phyloP scores from a whole-genome alignment of 2,888 invertebrate genomes.

The Amorpha juglandis region DNA sequence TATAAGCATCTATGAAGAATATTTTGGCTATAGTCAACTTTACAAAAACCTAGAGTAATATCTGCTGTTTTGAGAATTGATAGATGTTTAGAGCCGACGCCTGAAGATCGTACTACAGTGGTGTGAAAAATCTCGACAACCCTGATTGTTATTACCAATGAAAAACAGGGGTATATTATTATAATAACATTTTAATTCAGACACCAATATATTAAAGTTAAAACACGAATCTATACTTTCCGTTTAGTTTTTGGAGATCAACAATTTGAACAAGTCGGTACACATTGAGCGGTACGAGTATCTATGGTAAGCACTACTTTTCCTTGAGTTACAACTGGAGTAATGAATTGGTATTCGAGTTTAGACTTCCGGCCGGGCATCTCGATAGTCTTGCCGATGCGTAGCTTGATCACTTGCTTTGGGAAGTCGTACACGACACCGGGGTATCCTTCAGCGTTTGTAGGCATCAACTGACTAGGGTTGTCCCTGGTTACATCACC shows the following conservation, averaged over 20 bases:
- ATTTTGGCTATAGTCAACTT: too few relatives aligned
- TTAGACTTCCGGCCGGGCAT: conserved; percentile 72
- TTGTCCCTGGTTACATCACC: conserved; percentile 74
- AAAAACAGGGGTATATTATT: conserved; percentile 31
- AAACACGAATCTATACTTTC: conserved; percentile 33
- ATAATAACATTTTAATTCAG: conserved; percentile 20
- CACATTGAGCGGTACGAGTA: conserved; percentile 69
- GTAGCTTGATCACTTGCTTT: conserved; percentile 71
- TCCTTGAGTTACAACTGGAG: conserved; percentile 56
- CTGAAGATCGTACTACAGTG: too few relatives aligned
- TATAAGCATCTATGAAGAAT: too few relatives aligned
- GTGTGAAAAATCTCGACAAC: too few relatives aligned
- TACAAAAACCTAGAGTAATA: too few relatives aligned
- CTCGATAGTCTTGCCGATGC: conserved; percentile 69
- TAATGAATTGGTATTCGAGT: conserved; percentile 76
- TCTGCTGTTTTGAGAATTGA: too few relatives aligned
- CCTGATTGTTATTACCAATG: conserved; percentile 5
- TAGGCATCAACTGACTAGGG: conserved; percentile 60
- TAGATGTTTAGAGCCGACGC: too few relatives aligned
- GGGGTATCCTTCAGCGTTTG: conserved; percentile 59
- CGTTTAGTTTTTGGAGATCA: conserved; percentile 45
- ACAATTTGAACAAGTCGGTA: conserved; percentile 53
- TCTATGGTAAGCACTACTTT: conserved; percentile 63
- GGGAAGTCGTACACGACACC: conserved; percentile 72
- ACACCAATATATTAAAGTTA: conserved; percentile 29